phyloP scores from a whole-genome alignment of 35 echinoderm and acorn worm genomes.

The Ptychodera flava region DNA sequence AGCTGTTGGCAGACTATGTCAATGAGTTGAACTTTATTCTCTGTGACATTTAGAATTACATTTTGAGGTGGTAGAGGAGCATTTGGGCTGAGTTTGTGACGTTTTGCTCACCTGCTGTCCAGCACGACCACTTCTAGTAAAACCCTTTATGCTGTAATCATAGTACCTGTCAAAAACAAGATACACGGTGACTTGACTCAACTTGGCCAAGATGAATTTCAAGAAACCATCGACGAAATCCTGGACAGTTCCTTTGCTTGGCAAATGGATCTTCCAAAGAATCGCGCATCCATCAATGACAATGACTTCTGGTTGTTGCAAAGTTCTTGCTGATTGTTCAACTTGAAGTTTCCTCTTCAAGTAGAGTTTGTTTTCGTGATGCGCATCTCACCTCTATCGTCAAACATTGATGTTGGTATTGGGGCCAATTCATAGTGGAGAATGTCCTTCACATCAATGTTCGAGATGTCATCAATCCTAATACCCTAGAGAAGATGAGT shows the following conservation, averaged over 20 bases:
- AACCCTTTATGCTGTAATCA: too few relatives aligned
- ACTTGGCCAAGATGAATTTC: too few relatives aligned
- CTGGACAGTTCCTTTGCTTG: background rate
- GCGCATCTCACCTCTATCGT: background rate
- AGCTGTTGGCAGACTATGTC: too few relatives aligned
- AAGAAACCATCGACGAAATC: too few relatives aligned
- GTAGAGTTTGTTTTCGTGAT: background rate
- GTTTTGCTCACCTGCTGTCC: too few relatives aligned
- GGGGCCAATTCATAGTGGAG: background rate
- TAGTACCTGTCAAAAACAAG: too few relatives aligned
- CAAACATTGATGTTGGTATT: background rate
- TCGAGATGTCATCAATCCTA: background rate
- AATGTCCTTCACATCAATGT: background rate
- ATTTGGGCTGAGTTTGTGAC: too few relatives aligned
- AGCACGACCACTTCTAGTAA: too few relatives aligned
- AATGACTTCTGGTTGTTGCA: background rate
- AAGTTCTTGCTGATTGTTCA: background rate
- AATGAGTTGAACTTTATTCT: too few relatives aligned
- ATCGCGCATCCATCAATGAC: background rate
- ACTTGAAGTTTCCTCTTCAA: background rate
- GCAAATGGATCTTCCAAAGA: conserved; percentile 5
- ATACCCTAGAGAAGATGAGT: background rate
- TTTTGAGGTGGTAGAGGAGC: too few relatives aligned
- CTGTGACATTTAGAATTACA: too few relatives aligned
- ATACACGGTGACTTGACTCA: too few relatives aligned